A percentile compares a stretch with the other conserved stretches of the same genome.
phyloP scores from a whole-genome alignment of 2,113 vertebrate species.

The Garra rufa region DNA sequence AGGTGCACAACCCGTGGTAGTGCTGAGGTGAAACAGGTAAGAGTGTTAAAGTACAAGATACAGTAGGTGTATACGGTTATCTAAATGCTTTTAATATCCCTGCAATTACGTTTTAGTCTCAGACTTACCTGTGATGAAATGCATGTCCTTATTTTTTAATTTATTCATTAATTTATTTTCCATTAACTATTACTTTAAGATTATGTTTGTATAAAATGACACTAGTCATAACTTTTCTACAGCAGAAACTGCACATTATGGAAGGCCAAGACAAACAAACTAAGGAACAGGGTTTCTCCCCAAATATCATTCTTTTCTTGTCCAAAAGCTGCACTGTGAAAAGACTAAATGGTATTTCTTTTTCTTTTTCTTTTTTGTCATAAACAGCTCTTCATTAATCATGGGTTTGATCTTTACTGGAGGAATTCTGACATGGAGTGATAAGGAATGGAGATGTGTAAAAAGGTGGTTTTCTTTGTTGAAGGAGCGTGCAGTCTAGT shows the following conservation, averaged over 20 bases:
- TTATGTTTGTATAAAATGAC: conserved; percentile 85
- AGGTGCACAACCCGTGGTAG: conserved; percentile 34
- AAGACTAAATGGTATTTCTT: conserved; percentile 81
- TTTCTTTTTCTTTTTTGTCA: conserved; percentile 77
- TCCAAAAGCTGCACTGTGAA: conserved; percentile 88
- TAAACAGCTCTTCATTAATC: conserved; percentile 79
- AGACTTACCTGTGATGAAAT: conserved; percentile 36
- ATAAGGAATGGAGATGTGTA: conserved; percentile 96
- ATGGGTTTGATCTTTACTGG: conserved; percentile 84
- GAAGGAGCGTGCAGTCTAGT: conserved; percentile 77
- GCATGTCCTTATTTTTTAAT: conserved; percentile 29
- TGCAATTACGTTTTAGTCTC: conserved; percentile 35
- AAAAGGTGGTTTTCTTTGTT: conserved; percentile 82
- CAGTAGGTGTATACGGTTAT: conserved; percentile 36
- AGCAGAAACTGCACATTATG: conserved; percentile 91
- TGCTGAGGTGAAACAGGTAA: conserved; percentile 33
- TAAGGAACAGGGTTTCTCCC: conserved; percentile 77
- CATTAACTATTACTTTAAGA: conserved; percentile 51
- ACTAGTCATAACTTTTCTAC: conserved; percentile 90
- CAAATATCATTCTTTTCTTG: conserved; percentile 60
- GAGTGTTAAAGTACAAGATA: conserved; percentile 28
- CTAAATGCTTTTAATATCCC: conserved; percentile 48
- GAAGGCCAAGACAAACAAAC: conserved; percentile 88
- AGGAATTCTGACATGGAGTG: conserved; percentile 86
- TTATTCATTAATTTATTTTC: conserved; percentile 45